Evolutionary conservation across 2,888 invertebrate species (phyloP).

Genomic region (Orthosia gracilis): DNA sequence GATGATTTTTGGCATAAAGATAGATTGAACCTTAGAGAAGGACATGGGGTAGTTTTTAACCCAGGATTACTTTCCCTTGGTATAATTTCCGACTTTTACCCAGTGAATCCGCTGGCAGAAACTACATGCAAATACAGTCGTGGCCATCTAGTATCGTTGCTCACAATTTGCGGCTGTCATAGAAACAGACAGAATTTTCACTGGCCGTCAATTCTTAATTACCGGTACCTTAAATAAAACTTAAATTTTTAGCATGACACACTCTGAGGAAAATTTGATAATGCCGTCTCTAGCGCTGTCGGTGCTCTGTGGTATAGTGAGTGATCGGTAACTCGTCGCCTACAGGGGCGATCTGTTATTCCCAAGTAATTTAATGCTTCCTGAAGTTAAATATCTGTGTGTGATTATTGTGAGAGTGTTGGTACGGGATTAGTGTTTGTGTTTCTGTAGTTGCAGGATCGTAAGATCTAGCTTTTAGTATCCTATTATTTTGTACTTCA

Average conservation of each 20-base stretch:
- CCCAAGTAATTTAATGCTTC: slow-evolving; percentile 35
- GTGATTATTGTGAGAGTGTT: background rate
- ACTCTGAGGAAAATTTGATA: background rate
- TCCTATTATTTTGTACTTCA: background rate
- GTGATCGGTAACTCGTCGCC: slow-evolving; percentile 49
- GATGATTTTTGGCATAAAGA: too few species aligned
- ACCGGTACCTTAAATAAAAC: too few species aligned
- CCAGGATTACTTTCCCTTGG: too few species aligned
- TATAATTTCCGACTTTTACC: too few species aligned
- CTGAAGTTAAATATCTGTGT: slow-evolving; percentile 5
- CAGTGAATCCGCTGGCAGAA: too few species aligned
- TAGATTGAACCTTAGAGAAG: too few species aligned
- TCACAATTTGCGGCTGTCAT: background rate
- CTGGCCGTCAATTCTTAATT: background rate
- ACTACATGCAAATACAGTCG: background rate
- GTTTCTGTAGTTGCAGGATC: background rate
- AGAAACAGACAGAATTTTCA: background rate
- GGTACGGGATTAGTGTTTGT: background rate
- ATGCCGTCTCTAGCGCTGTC: background rate
- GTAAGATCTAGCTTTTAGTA: background rate
- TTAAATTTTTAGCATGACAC: too few species aligned
- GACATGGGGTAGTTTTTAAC: too few species aligned
- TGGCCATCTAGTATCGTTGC: background rate
- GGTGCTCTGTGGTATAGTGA: slow-evolving; percentile 34
- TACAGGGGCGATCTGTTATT: slow-evolving; percentile 48